These are phyloP conservation scores for Homarus americanus DNA, from an alignment of 1,140 invertebrate genomes.

Conservation along the genomic window DNA sequence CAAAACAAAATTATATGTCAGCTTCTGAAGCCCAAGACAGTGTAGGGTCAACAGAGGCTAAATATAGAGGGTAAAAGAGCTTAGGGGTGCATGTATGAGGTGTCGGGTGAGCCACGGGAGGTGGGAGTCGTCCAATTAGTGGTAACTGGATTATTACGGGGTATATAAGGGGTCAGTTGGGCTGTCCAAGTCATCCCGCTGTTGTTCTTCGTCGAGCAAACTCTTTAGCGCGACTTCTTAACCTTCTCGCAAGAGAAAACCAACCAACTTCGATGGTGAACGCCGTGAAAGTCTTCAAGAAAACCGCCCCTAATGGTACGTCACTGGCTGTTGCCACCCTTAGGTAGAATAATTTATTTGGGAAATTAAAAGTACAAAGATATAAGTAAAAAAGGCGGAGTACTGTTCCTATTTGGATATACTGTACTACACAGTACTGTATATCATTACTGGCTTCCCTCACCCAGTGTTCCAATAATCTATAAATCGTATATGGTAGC, in stretches of 20 bases:
- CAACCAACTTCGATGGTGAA: slow-evolving; percentile 62
- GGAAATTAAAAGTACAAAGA: too few species aligned
- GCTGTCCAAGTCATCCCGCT: not conserved
- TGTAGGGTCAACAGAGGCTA: not conserved
- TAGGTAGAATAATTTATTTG: too few species aligned
- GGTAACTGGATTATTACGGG: slow-evolving; percentile 10
- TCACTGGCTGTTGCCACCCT: too few species aligned
- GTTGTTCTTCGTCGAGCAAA: slow-evolving; percentile 38
- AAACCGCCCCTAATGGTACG: slow-evolving; percentile 75
- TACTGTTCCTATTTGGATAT: too few species aligned
- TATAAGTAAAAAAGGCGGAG: too few species aligned
- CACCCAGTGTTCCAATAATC: too few species aligned
- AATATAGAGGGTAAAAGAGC: slow-evolving; percentile 13
- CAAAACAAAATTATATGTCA: too few species aligned
- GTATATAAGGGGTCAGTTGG: not conserved
- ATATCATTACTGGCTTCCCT: too few species aligned
- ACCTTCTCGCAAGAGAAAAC: slow-evolving; percentile 40
- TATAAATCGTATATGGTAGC: too few species aligned
- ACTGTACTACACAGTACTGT: too few species aligned
- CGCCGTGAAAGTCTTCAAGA: slow-evolving; percentile 75
- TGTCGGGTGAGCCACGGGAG: too few species aligned
- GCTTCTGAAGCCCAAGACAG: slow-evolving; percentile 18
- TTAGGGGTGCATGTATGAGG: not conserved
- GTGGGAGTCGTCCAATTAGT: slow-evolving; percentile 8
- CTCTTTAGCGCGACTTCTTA: slow-evolving; percentile 10